Conservation (phyloP, 1,140 invertebrate species). For the Paraescarpia echinospica region DNA sequence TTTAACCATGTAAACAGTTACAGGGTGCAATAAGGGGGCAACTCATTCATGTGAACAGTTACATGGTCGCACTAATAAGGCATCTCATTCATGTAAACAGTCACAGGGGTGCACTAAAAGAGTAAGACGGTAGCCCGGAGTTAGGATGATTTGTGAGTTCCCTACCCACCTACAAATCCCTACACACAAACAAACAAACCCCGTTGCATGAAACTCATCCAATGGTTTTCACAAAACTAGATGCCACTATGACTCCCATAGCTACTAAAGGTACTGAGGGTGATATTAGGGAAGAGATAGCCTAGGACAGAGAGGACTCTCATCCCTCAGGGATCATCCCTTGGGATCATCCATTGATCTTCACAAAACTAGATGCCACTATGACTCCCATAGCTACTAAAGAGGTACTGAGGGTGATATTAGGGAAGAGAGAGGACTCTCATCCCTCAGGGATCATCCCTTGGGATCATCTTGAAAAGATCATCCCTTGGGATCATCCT, state of each 20-base stretch:
- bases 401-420: not conserved
- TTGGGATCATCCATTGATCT: too few relatives aligned
- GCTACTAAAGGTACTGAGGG: not conserved
- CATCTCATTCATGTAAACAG: too few relatives aligned
- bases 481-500: too few relatives aligned
- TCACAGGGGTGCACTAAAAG: not conserved
- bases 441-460: too few relatives aligned
- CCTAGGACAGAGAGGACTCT: not conserved
- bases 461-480: too few relatives aligned
- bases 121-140: too few relatives aligned
- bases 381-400: not conserved
- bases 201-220: not conserved
- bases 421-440: too few relatives aligned
- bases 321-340: too few relatives aligned
- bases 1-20: not conserved
- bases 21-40: not conserved
- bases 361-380: not conserved
- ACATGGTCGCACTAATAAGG: not conserved
- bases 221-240: not conserved
- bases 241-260: not conserved
- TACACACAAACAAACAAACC: too few relatives aligned
- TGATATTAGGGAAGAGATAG: not conserved
- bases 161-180: too few relatives aligned
- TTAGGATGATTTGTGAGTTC: not conserved
- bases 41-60: not conserved